Evolutionary conservation across 2,797 vertebrate genomes (phyloP).

Genomic region (Phalloptychus januarius): DNA sequence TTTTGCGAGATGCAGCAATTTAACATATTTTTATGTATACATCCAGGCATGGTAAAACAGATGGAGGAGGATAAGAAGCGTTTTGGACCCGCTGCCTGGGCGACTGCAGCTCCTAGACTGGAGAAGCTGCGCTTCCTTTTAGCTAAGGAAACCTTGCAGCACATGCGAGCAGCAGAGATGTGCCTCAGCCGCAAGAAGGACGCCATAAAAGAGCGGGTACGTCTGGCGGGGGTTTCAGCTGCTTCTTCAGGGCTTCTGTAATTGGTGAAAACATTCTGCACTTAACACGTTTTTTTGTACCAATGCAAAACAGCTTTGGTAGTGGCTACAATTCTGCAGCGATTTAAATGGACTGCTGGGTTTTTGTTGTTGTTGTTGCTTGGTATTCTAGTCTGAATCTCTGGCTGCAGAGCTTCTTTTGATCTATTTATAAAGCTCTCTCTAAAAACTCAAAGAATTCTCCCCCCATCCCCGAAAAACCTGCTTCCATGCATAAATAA

Average conservation of each 20-base stretch:
- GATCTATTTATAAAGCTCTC: slow-evolving; percentile 70
- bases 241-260: slow-evolving; percentile 4
- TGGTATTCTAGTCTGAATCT: slow-evolving; percentile 62
- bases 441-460: slow-evolving; percentile 54
- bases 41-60: slow-evolving; percentile 89
- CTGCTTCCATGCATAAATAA: slow-evolving; percentile 49
- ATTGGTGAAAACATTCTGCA: slow-evolving; percentile 10
- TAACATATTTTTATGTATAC: background rate
- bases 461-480: slow-evolving; percentile 41
- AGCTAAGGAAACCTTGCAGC: slow-evolving; percentile 92
- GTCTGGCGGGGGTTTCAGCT: slow-evolving; percentile 12
- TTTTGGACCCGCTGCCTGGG: slow-evolving; percentile 91
- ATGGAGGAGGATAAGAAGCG: slow-evolving; percentile 89
- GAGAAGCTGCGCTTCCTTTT: slow-evolving; percentile 89
- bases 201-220: slow-evolving; percentile 83
- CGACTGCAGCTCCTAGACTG: slow-evolving; percentile 85
- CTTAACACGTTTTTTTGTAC: background rate
- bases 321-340: slow-evolving; percentile 35
- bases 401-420: slow-evolving; percentile 50
- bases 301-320: slow-evolving; percentile 1
- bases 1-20: background rate
- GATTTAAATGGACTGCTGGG: slow-evolving; percentile 1
- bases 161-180: slow-evolving; percentile 90
- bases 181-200: slow-evolving; percentile 87
- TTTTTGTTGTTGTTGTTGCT: slow-evolving; percentile 23